Conservation (phyloP, 2,113 vertebrate species). For the Laterallus jamaicensis region DNA sequence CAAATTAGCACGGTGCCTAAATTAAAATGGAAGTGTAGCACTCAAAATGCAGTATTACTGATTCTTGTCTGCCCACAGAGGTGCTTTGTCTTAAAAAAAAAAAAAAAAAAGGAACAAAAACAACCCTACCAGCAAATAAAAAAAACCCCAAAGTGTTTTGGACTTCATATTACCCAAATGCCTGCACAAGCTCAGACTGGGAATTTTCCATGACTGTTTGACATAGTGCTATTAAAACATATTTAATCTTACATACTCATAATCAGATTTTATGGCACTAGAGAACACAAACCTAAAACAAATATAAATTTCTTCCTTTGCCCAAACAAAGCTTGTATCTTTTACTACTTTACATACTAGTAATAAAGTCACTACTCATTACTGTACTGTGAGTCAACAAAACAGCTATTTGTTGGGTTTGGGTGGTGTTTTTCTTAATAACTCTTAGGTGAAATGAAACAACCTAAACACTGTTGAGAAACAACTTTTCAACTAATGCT, state of each 20-base stretch:
- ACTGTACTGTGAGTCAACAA: background rate
- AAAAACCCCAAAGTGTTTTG: background rate
- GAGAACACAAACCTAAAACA: background rate
- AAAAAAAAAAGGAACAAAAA: background rate
- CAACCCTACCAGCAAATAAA: too few species aligned
- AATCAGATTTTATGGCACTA: conserved; percentile 10
- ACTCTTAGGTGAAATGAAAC: background rate
- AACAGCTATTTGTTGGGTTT: background rate
- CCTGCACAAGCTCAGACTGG: background rate
- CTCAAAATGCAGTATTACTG: background rate
- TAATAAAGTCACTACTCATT: background rate
- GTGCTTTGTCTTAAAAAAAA: background rate
- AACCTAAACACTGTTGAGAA: background rate
- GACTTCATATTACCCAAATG: background rate
- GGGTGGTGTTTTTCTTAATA: background rate
- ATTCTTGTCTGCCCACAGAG: background rate
- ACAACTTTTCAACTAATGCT: background rate
- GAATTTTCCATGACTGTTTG: conserved; percentile 35
- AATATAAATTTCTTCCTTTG: background rate
- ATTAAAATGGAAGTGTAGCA: background rate
- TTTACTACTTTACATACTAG: background rate
- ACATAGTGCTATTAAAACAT: conserved; percentile 1
- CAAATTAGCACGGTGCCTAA: background rate
- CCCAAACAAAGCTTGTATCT: background rate
- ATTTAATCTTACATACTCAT: background rate